Evolutionary conservation across 2,797 vertebrate species (phyloP).

Genomic region (Gorsachius magnificus): DNA sequence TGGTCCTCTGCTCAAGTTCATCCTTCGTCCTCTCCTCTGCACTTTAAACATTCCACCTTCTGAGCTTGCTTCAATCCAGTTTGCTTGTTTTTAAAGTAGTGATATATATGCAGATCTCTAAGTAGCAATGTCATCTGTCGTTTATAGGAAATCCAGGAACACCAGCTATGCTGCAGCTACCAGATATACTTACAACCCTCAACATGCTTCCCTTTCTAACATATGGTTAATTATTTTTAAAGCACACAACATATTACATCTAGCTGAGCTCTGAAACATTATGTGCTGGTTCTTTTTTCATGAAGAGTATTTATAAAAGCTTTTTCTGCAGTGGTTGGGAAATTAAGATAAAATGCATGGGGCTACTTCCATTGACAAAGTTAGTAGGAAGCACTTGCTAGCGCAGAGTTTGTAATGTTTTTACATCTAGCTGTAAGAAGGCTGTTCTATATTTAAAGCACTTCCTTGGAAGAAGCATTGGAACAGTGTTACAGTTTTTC

Average conservation of each 20-base stretch:
- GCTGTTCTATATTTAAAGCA: slow-evolving; percentile 25
- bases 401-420: slow-evolving; percentile 10
- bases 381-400: slow-evolving; percentile 13
- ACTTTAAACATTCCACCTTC: background rate
- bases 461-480: background rate
- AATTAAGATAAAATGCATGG: background rate
- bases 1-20: background rate
- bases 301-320: background rate
- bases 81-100: background rate
- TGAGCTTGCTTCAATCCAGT: background rate
- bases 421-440: background rate
- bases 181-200: background rate
- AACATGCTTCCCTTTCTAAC: background rate
- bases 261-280: background rate
- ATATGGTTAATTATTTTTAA: background rate
- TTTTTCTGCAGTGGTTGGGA: background rate
- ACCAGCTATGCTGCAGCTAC: background rate
- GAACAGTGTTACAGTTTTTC: background rate
- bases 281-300: background rate
- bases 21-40: background rate
- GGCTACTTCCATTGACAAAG: slow-evolving; percentile 23
- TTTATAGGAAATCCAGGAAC: background rate
- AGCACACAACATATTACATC: background rate
- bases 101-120: background rate
- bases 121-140: background rate